A percentile compares a stretch with the other conserved stretches of the same genome.
These are phyloP conservation scores for Triplophysa bombifrons DNA, from an alignment of 2,797 vertebrate species.

Conservation along the genomic window DNA sequence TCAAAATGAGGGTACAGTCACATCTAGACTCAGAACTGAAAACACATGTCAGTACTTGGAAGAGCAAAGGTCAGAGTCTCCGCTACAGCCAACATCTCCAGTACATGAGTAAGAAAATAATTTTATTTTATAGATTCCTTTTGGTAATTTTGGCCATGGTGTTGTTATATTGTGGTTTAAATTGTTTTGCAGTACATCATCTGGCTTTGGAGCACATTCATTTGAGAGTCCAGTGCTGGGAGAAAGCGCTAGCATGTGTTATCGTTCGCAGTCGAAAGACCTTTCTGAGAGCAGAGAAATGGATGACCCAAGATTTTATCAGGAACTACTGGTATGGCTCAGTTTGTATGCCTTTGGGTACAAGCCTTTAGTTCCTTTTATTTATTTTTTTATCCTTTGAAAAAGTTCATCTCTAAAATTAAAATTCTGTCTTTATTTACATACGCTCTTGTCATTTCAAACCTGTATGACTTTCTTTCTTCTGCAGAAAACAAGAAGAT, in stretches of 20 bases:
- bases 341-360: not conserved
- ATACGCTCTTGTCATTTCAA: too few relatives aligned
- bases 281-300: constrained; percentile 52
- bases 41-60: constrained; percentile 51
- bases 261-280: constrained; percentile 63
- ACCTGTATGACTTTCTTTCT: too few relatives aligned
- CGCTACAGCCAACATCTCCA: constrained; percentile 41
- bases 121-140: not conserved
- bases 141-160: not conserved
- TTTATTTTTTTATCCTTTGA: too few relatives aligned
- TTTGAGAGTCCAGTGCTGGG: constrained; percentile 73
- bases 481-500: too few relatives aligned
- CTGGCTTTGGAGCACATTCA: constrained; percentile 52
- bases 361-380: not conserved
- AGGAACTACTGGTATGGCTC: constrained; percentile 84
- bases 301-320: constrained; percentile 82
- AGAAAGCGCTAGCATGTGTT: constrained; percentile 73
- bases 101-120: constrained; percentile 57
- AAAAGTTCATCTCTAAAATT: too few relatives aligned
- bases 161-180: not conserved
- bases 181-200: constrained; percentile 20
- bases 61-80: constrained; percentile 43
- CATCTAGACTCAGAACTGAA: constrained; percentile 69
- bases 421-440: too few relatives aligned
- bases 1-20: constrained; percentile 64